Conservation (phyloP, 1,140 invertebrate genomes). For the Grapholita molesta region DNA sequence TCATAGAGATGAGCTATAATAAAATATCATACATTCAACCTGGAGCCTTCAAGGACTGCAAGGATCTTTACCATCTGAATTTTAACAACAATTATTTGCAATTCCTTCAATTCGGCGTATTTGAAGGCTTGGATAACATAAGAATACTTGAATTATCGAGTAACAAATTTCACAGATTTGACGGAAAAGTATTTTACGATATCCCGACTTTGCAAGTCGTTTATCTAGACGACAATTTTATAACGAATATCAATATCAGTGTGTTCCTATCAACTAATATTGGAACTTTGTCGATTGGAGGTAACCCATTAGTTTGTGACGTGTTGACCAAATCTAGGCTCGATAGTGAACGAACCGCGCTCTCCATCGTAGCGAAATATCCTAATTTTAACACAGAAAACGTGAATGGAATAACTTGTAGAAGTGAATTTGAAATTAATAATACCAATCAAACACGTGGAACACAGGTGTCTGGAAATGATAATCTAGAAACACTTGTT, state of each 20-base stretch:
- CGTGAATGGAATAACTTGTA: background rate
- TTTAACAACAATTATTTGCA: background rate
- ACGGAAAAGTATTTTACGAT: background rate
- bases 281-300: background rate
- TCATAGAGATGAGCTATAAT: background rate
- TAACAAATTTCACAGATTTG: background rate
- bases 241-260: background rate
- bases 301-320: background rate
- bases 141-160: background rate
- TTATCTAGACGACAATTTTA: background rate
- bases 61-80: background rate
- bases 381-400: background rate
- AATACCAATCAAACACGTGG: background rate
- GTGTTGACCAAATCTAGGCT: background rate
- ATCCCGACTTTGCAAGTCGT: background rate
- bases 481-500: background rate
- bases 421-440: background rate
- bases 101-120: background rate
- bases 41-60: background rate
- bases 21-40: conserved; percentile 5
- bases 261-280: background rate
- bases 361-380: background rate
- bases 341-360: background rate
- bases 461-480: background rate
- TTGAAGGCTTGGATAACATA: background rate